Base-by-base conservation (phyloP, 2,888 invertebrate species). In the Coelopa pilipes region DNA sequence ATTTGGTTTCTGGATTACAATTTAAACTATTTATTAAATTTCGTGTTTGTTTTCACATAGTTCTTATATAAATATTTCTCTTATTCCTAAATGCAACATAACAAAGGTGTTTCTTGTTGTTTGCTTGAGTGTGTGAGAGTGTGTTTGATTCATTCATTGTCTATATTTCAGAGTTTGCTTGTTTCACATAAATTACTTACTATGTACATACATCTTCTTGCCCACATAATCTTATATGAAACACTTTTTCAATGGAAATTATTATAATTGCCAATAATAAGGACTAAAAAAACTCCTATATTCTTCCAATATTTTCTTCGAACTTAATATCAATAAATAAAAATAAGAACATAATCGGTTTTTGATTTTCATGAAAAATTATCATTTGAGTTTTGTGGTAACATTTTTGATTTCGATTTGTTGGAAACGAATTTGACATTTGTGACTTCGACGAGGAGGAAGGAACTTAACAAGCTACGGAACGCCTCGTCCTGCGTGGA, bases 101-200 rank as follows among this genome's bases (percentile, higher is more conserved):
- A 67, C 15, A 34, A n/a, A 53, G 53, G 47, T 24, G 21, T 62
- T 62, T 13, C 21, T 15, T 34, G 34, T 62, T 62, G 15, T 34
- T 34, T 45, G 34, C n/a, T 21, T 45, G 60, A 24, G 60, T 7
- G 11, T 21, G 24, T 24, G 34, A 24, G 53, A n/a, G 11, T 21
- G 50, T 21, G 15, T 53, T 7, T 34, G 70, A 50, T 62, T 47
- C n/a, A 13, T 70, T 65, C 63, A 71, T 71, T 71, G 71, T 65
- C 65, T 65, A 63, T 55, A 65, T 45, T 57, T 70, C 19, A 50
- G 21, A 55, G 63, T 57, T 70, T 60, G 71, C 53, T 71, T 70
- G 70, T 34, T 50, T 70, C 34, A 62, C 49, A 60, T 45, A 68
- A 57, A 3, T 50, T 45, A 34, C 34, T 34, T 34, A 2, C 34